A percentile compares a stretch with the other conserved stretches of the same genome.
These are phyloP conservation scores for Pseudomyrmex concolor DNA, from an alignment of 1,140 invertebrate species.

Conservation along the genomic window DNA sequence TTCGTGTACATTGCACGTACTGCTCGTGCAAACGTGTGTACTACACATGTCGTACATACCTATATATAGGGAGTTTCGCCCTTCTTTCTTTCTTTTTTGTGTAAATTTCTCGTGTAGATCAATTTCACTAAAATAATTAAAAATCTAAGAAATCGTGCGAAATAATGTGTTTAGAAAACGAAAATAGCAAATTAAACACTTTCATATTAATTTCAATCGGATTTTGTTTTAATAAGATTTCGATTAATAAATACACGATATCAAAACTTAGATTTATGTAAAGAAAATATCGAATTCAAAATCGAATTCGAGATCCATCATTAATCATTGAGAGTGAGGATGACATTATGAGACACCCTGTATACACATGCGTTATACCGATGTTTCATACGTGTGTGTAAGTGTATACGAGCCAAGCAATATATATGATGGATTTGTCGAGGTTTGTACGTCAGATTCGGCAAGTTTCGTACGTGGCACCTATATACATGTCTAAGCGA, in stretches of 20 bases:
- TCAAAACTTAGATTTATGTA: too few species aligned
- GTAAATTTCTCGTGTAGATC: not conserved
- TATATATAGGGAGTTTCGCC: not conserved
- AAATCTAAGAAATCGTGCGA: not conserved
- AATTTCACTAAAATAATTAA: not conserved
- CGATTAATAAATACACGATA: too few species aligned
- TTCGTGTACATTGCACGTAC: not conserved
- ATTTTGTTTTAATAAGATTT: not conserved
- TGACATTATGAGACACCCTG: conserved; percentile 3
- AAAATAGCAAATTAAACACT: not conserved
- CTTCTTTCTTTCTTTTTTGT: not conserved
- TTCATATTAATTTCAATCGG: not conserved
- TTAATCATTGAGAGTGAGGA: not conserved
- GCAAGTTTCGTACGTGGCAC: conserved; percentile 45
- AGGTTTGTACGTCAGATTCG: conserved; percentile 40
- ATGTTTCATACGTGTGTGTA: conserved; percentile 9
- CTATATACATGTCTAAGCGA: conserved; percentile 35
- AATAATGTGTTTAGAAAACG: not conserved
- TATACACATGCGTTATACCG: not conserved
- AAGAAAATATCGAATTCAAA: not conserved
- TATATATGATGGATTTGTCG: conserved; percentile 39
- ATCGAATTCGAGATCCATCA: conserved; percentile 10
- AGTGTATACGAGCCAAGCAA: conserved; percentile 35
- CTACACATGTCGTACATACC: not conserved
- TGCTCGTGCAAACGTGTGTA: not conserved